These are phyloP conservation scores for Yasuhikotakia modesta DNA, from an alignment of 2,797 vertebrate species.

Conservation along the genomic window DNA sequence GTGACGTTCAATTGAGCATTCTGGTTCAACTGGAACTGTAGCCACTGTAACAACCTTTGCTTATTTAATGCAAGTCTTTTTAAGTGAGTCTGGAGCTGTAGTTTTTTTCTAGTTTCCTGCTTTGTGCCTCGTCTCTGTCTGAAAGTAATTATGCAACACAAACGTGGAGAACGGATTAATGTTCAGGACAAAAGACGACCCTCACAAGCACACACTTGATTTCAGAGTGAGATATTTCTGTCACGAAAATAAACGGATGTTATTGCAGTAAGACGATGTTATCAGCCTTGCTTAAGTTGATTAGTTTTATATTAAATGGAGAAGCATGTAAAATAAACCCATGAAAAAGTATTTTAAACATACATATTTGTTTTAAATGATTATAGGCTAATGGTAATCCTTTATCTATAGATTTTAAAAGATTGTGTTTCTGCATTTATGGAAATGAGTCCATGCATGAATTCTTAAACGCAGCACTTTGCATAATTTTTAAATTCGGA, in stretches of 20 bases:
- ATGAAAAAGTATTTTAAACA: neutral
- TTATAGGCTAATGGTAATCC: neutral
- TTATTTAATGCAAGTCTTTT: constrained; percentile 51
- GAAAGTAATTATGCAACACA: constrained; percentile 12
- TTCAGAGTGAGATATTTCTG: neutral
- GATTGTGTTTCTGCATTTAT: neutral
- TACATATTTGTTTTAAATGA: neutral
- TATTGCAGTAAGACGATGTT: neutral
- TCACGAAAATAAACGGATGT: neutral
- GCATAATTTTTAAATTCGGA: constrained; percentile 32
- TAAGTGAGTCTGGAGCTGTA: constrained; percentile 58
- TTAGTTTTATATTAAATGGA: neutral
- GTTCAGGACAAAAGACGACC: neutral
- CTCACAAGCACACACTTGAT: neutral
- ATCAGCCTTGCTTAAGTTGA: neutral
- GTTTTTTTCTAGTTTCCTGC: too few species aligned
- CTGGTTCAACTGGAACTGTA: constrained; percentile 52
- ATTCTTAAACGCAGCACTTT: neutral
- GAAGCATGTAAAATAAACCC: neutral
- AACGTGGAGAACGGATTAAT: neutral
- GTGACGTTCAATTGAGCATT: constrained; percentile 75
- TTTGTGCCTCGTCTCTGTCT: neutral
- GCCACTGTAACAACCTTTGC: constrained; percentile 64
- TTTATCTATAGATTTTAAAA: neutral
- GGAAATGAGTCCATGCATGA: neutral